These are phyloP conservation scores for Oceanodroma leucorhoa DNA, from an alignment of 2,797 vertebrate genomes.

Conservation along the genomic window DNA sequence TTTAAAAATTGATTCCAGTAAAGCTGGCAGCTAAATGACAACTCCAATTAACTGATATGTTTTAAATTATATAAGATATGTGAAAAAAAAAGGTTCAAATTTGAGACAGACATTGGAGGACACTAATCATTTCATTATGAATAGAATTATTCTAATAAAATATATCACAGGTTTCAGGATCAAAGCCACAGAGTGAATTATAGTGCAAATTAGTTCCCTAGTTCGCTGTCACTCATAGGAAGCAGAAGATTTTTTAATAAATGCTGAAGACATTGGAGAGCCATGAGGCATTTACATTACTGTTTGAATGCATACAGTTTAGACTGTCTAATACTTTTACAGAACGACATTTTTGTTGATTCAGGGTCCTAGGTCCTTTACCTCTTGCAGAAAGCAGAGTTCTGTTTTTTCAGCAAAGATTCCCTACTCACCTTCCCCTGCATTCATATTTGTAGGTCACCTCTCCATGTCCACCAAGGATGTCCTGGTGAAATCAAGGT, in stretches of 20 bases:
- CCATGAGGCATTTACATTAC: background rate
- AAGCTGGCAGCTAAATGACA: constrained; percentile 18
- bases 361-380: background rate
- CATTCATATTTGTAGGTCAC: background rate
- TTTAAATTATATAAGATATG: background rate
- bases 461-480: background rate
- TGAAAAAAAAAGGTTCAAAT: background rate
- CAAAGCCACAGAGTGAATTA: constrained; percentile 8
- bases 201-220: background rate
- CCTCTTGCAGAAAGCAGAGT: background rate
- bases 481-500: background rate
- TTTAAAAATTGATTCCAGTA: constrained; percentile 16
- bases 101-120: background rate
- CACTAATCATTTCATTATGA: constrained; percentile 1
- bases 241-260: background rate
- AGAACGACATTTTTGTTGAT: background rate
- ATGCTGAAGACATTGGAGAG: background rate
- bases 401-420: background rate
- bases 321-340: background rate
- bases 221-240: background rate
- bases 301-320: background rate
- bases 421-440: background rate
- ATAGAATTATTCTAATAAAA: background rate
- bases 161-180: background rate
- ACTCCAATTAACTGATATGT: constrained; percentile 8